Conservation (phyloP, 2,888 invertebrate genomes). For the Helleia helle region DNA sequence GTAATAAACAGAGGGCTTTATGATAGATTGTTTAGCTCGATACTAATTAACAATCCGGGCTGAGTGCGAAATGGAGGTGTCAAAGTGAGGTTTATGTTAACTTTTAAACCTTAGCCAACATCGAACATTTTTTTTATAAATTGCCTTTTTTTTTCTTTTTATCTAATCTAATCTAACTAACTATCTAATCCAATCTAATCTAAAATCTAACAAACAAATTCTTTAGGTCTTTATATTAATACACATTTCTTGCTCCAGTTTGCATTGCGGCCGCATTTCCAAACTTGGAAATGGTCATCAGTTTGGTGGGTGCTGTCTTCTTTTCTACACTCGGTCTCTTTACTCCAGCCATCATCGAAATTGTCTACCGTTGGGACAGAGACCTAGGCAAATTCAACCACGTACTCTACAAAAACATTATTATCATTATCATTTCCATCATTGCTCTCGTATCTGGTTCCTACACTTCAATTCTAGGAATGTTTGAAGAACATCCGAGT, state of each 20-base stretch:
- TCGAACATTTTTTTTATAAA: too few relatives aligned
- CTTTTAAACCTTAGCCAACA: too few relatives aligned
- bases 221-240: too few relatives aligned
- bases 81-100: too few relatives aligned
- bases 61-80: too few relatives aligned
- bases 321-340: constrained; percentile 83
- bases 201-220: too few relatives aligned
- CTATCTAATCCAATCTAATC: too few relatives aligned
- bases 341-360: constrained; percentile 83
- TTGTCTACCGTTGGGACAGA: constrained; percentile 79
- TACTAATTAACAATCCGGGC: too few relatives aligned
- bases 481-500: constrained; percentile 47
- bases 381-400: constrained; percentile 78
- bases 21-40: too few relatives aligned
- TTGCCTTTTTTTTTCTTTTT: too few relatives aligned
- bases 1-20: too few relatives aligned
- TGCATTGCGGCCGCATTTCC: constrained; percentile 86
- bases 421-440: constrained; percentile 45
- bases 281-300: constrained; percentile 89
- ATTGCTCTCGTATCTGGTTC: constrained; percentile 52
- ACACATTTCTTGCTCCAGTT: constrained; percentile 55
- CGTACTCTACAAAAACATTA: constrained; percentile 78
- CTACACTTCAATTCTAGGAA: constrained; percentile 46
- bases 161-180: too few relatives aligned
- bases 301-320: constrained; percentile 87